Evolutionary conservation across 2,888 invertebrate species (phyloP).

Genomic region (Platypus cylindrus): DNA sequence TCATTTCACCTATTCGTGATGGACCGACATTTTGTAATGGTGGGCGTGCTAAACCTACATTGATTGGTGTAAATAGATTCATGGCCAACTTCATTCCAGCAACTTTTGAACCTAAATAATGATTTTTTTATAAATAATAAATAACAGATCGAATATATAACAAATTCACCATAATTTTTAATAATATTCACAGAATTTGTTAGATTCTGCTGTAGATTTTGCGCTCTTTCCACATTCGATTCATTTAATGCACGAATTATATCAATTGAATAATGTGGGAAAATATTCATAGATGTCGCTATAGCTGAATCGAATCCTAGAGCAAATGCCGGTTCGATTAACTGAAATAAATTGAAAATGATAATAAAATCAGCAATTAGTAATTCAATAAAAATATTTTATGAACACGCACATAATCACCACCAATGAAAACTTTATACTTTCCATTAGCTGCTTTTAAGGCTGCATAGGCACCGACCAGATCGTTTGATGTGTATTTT

Average conservation of each 20-base stretch:
- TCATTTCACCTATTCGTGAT: slow-evolving; percentile 10
- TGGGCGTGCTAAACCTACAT: slow-evolving; percentile 48
- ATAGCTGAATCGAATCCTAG: slow-evolving; percentile 62
- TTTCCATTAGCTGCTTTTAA: slow-evolving; percentile 18
- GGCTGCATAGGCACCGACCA: slow-evolving; percentile 48
- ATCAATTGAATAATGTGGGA: slow-evolving; percentile 44
- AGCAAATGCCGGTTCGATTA: slow-evolving; percentile 51
- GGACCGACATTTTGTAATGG: slow-evolving; percentile 41
- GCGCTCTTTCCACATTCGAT: slow-evolving; percentile 37
- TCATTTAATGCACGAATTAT: slow-evolving; percentile 41
- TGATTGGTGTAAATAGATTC: slow-evolving; percentile 45
- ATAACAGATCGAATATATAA: not conserved
- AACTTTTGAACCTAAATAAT: slow-evolving; percentile 50
- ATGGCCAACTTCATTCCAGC: slow-evolving; percentile 58
- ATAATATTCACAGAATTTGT: slow-evolving; percentile 37
- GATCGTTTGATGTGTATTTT: slow-evolving; percentile 64
- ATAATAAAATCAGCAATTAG: not conserved
- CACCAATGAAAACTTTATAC: slow-evolving; percentile 38
- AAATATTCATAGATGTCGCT: slow-evolving; percentile 55
- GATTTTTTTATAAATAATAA: not conserved
- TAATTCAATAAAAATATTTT: not conserved
- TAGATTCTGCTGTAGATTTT: slow-evolving; percentile 39
- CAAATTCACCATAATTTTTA: slow-evolving; percentile 37
- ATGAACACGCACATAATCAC: slow-evolving; percentile 45
- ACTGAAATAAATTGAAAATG: slow-evolving; percentile 32